Evolutionary conservation across 2,113 vertebrate species (phyloP).

Genomic region (Callospermophilus lateralis): DNA sequence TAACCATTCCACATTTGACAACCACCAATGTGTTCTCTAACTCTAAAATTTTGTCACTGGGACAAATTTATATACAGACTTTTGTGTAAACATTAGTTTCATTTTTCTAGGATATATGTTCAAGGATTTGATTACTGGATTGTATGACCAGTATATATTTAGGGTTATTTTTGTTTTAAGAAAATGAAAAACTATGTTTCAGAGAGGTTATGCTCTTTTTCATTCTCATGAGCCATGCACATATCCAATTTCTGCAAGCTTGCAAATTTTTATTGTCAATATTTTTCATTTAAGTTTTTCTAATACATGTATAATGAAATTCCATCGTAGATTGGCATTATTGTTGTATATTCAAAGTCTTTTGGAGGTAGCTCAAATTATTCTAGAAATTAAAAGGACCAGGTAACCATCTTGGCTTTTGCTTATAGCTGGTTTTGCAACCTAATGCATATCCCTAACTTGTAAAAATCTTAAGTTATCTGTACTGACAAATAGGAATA

Average conservation of each 20-base stretch:
- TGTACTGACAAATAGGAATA: background rate
- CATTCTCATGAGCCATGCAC: background rate
- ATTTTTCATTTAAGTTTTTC: background rate
- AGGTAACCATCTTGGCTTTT: background rate
- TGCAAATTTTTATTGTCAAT: background rate
- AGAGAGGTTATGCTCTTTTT: background rate
- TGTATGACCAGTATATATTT: background rate
- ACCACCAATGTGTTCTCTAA: background rate
- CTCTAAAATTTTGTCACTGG: background rate
- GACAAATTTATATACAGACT: background rate
- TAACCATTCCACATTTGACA: background rate
- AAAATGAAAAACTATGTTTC: background rate
- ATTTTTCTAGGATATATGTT: background rate
- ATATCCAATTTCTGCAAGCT: background rate
- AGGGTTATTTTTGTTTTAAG: background rate
- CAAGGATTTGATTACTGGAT: background rate
- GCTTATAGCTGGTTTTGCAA: background rate
- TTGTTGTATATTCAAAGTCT: background rate
- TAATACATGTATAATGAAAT: background rate
- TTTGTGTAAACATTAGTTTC: background rate
- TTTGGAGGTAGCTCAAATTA: background rate
- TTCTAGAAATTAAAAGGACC: background rate
- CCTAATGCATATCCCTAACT: background rate
- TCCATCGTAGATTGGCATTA: background rate
- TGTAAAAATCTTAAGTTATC: background rate